Percentiles rank a stretch among this genome's conserved stretches.
phyloP scores from a whole-genome alignment of 2,888 invertebrate genomes.

The Pyrocoelia pectoralis region DNA sequence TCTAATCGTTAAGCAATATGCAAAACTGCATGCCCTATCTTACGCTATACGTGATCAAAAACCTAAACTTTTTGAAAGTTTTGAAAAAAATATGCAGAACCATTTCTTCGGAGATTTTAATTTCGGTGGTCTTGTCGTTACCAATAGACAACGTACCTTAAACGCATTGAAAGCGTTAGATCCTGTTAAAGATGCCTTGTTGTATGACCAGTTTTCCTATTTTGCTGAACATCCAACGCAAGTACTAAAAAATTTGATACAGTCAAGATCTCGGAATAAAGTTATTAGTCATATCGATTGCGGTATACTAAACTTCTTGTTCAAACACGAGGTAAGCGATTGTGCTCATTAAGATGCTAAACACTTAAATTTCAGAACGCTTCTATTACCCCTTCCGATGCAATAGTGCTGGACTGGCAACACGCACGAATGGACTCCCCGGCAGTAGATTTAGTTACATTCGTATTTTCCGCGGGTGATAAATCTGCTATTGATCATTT shows the following conservation, averaged over 20 bases:
- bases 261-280: constrained; percentile 7
- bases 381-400: constrained; percentile 39
- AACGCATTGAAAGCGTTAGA: constrained; percentile 22
- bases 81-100: neutral
- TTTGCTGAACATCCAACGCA: constrained; percentile 24
- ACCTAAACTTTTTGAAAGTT: neutral
- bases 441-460: constrained; percentile 49
- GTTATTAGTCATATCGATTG: constrained; percentile 23
- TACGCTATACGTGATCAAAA: neutral
- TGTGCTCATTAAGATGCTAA: neutral
- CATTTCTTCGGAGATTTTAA: neutral
- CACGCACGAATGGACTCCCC: constrained; percentile 43
- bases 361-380: constrained; percentile 28
- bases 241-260: neutral
- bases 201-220: constrained; percentile 26
- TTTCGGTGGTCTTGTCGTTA: neutral
- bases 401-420: constrained; percentile 48
- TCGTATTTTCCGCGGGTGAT: constrained; percentile 46
- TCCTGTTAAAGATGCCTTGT: constrained; percentile 13
- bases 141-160: neutral
- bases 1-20: neutral
- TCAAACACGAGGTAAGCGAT: constrained; percentile 22
- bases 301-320: constrained; percentile 19
- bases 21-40: neutral
- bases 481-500: constrained; percentile 43